Evolutionary conservation across 1,140 invertebrate species (phyloP), one percentile per base, ranked within the genome.

Genomic region (Drosophila orosa): DNA sequence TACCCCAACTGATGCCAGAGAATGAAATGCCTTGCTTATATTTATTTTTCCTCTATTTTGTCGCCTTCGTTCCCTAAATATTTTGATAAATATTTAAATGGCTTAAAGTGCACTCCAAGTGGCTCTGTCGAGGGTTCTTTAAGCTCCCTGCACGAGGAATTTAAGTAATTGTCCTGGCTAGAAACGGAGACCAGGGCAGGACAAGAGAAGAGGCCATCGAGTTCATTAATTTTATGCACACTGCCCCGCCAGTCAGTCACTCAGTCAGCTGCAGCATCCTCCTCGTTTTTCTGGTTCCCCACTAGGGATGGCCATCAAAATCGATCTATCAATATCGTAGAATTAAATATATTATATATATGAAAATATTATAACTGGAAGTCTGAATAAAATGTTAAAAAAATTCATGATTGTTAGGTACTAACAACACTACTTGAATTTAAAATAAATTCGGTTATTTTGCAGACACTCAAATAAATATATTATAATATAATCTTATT

Each of bases 31-130:
- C 48, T 35, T 33, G 42, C 62, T 86, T 81, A 62, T 81, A 61
- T 62, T 45, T 42, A 44, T 25, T 40, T 72, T 45, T 40, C 12
- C 24, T 24, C 42, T 57, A 33, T 44, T 56, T 57, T 44, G 42
- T 47, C 47, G 33, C 54, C 59, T 24, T 56, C 33, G n/a, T 57
- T 65, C 25, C 29, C 45, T 54, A 75, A 75, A 74, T 66, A 52
- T 75, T 75, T 75, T 66, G 54, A 69, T 78, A 86, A 85, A 82
- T 86, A 81, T 81, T 85, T 85, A 74, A 86, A 78, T 85, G 40
- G 56, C 54, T 86, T 86, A 67, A 82, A 78, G 55, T 81, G 44
- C 56, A 59, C 52, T 33, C 19, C 40, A 31, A 42, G 29, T 35
- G 62, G 40, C 29, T 12, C 9, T 13, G 3, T 5, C 7, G 10